Evolutionary conservation across 2,888 invertebrate genomes (phyloP), one percentile per base, ranked within the genome.

Genomic region (Oithona nana): DNA sequence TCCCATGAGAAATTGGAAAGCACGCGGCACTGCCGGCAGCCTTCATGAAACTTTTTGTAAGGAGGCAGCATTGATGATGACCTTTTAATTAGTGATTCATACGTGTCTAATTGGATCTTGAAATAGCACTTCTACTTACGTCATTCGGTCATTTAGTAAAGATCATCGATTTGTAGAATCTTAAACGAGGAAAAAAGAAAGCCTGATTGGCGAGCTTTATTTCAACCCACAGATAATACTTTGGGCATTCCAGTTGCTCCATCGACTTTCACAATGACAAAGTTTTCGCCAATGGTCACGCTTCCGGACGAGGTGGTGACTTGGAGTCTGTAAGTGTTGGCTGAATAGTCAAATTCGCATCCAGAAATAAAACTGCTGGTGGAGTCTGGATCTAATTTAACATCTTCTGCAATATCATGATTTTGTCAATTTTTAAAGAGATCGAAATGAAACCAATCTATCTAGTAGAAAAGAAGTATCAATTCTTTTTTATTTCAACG

Each of bases 241-340:
- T 50, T 59, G 6, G 59, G 59, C 29, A 1, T 49, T 50, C 59
- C 59, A 1, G 59, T 50, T 1, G 49, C 24, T 16, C 48, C 59
- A 50, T 59, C 59, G n/a, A 59, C 49, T 26, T 59, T 59, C 4
- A 59, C 28, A 26, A 59, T 59, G 48, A 59, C n/a, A 3, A 59
- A 59, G n/a, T 59, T 39, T 11, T 59, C 59, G 24, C 48, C 59
- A 4, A 59, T 28, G 20, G 49, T 49, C n/a, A 28, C 24, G 8
- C 50, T 28, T 11, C 24, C 49, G 8, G 24, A 39, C 8, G 48
- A 26, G 11, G 50, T 48, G 26, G 29, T 49, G 49, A 49, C 59
- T 24, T 28, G 24, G 1, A 59, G 28, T 26, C 59, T 24, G 26
- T 59, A 59, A 16, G 59, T 59, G 29, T 59, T 59, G 26, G 49